These are phyloP conservation scores for Sparus aurata DNA, from an alignment of 2,797 vertebrate species.

Conservation along the genomic window DNA sequence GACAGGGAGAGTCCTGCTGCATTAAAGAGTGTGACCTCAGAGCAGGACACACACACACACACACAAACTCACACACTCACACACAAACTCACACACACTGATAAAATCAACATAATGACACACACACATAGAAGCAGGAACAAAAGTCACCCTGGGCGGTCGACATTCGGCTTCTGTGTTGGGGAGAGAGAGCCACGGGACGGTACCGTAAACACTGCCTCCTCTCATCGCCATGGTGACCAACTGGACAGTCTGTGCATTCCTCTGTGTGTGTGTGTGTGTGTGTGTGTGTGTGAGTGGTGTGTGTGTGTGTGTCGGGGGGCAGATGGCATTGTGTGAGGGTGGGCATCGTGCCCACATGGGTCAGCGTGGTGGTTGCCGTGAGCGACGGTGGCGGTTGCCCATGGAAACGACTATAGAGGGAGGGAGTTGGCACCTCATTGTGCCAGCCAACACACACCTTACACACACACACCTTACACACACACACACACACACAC, in stretches of 20 bases:
- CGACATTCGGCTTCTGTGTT: conserved; percentile 48
- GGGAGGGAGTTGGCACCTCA: conserved; percentile 53
- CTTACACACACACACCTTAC: conserved; percentile 5
- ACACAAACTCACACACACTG: conserved; percentile 39
- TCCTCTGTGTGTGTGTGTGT: conserved; percentile 34
- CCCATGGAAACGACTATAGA: conserved; percentile 61
- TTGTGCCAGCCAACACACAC: conserved; percentile 29
- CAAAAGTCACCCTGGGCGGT: conserved; percentile 66
- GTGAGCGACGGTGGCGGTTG: conserved; percentile 78
- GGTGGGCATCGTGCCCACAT: conserved; percentile 57
- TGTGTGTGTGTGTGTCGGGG: conserved; percentile 35
- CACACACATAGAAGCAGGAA: conserved; percentile 37
- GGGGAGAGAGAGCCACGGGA: conserved; percentile 68
- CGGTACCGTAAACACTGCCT: conserved; percentile 89
- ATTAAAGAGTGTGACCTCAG: conserved; percentile 24
- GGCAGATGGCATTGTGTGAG: conserved; percentile 69
- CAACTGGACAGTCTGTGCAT: conserved; percentile 64
- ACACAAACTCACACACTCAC: no score
- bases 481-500: conserved; percentile 16
- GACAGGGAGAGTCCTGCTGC: conserved; percentile 13
- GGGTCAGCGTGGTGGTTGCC: conserved; percentile 63
- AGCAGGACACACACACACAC: conserved; percentile 12
- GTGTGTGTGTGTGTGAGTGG: conserved; percentile 33
- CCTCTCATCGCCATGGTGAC: conserved; percentile 86
- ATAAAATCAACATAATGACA: conserved; percentile 19